A percentile compares a stretch with the other conserved stretches of the same genome.
Evolutionary conservation across 2,888 invertebrate genomes (phyloP).

Genomic region (Campaea margaritaria): DNA sequence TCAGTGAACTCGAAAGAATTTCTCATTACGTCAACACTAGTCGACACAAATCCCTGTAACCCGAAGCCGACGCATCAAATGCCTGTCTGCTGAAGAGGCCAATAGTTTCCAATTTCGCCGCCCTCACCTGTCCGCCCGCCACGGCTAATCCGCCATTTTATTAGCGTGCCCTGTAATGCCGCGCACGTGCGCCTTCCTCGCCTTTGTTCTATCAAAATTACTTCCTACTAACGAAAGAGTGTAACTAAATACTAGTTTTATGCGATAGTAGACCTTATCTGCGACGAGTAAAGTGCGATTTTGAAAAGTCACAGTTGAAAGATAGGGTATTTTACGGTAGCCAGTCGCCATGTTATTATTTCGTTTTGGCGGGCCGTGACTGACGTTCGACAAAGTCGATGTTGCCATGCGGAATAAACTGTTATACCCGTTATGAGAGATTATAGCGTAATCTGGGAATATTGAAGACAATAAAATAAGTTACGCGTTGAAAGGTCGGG

Average conservation of each 20-base stretch:
- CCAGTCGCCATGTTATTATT: conserved; percentile 75
- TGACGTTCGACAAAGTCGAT: conserved; percentile 80
- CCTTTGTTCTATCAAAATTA: conserved; percentile 79
- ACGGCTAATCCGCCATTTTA: conserved; percentile 79
- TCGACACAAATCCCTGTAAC: conserved; percentile 69
- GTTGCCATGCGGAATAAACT: conserved; percentile 85
- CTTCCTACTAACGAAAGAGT: conserved; percentile 42
- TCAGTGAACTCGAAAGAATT: conserved; percentile 42
- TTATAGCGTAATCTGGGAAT: conserved; percentile 84
- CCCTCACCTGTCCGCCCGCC: conserved; percentile 76
- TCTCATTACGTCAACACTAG: conserved; percentile 55
- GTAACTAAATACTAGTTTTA: conserved; percentile 29
- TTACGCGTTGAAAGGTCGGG: conserved; percentile 56
- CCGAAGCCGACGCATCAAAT: conserved; percentile 55
- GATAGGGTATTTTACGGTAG: background rate
- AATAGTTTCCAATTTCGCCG: conserved; percentile 79
- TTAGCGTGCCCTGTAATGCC: conserved; percentile 76
- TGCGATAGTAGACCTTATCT: conserved; percentile 44
- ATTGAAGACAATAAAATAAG: conserved; percentile 85
- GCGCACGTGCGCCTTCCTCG: conserved; percentile 74
- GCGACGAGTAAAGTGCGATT: conserved; percentile 38
- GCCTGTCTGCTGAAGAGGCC: conserved; percentile 71
- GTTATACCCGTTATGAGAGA: conserved; percentile 83
- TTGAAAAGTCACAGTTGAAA: conserved; percentile 10
- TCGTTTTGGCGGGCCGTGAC: conserved; percentile 81